Percentiles rank a stretch among this genome's conserved stretches.
Evolutionary conservation across 1,140 invertebrate genomes (phyloP).

Genomic region (Akabosia matsudoensis): DNA sequence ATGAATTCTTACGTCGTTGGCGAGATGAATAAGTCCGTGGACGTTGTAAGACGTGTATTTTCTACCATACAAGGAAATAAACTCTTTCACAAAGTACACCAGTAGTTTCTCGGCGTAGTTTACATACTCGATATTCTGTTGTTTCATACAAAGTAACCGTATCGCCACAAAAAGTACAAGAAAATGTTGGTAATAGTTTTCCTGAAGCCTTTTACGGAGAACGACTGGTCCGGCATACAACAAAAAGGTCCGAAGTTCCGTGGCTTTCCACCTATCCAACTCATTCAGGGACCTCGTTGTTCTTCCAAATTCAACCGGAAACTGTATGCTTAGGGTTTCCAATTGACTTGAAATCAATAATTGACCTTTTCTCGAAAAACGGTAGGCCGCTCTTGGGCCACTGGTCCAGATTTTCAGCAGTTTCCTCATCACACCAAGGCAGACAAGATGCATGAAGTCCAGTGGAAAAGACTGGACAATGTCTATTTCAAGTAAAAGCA

Average conservation of each 20-base stretch:
- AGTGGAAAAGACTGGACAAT: too few species aligned
- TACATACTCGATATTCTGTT: slow-evolving; percentile 27
- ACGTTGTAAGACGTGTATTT: slow-evolving; percentile 50
- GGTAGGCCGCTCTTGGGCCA: too few species aligned
- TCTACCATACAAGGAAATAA: slow-evolving; percentile 46
- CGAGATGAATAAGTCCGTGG: slow-evolving; percentile 49
- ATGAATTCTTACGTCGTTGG: slow-evolving; percentile 48
- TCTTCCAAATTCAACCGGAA: too few species aligned
- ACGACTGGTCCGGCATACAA: slow-evolving; percentile 53
- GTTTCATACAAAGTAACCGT: slow-evolving; percentile 46
- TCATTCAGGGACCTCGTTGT: too few species aligned
- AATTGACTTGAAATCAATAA: too few species aligned
- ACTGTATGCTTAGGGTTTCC: too few species aligned
- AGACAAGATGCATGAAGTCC: too few species aligned
- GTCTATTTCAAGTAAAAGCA: too few species aligned
- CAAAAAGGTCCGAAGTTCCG: slow-evolving; percentile 54
- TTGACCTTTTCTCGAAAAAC: too few species aligned
- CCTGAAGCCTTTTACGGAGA: slow-evolving; percentile 36
- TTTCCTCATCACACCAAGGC: too few species aligned
- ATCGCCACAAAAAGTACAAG: slow-evolving; percentile 50
- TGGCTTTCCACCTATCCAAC: slow-evolving; percentile 57
- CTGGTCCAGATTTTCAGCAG: too few species aligned
- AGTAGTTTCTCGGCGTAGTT: slow-evolving; percentile 48
- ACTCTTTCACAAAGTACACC: slow-evolving; percentile 47
- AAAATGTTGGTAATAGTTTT: slow-evolving; percentile 52